Conservation (phyloP, 2,888 invertebrate genomes). For the Actias luna region DNA sequence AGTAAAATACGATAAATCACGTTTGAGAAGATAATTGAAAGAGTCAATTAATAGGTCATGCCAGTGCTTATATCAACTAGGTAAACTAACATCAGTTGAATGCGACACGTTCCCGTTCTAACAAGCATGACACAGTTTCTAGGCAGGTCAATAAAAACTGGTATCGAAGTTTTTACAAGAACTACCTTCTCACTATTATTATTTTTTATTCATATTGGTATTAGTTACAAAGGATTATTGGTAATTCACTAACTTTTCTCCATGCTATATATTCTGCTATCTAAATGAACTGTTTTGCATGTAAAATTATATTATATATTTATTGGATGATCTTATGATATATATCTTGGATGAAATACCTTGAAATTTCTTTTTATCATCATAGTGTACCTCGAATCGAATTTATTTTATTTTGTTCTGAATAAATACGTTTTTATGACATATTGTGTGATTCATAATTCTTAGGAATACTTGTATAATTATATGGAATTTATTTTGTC, state of each 20-base stretch:
- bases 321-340: too few relatives aligned
- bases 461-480: too few relatives aligned
- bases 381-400: background rate
- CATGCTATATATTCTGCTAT: background rate
- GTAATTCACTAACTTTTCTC: background rate
- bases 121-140: conserved; percentile 28
- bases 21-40: background rate
- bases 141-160: conserved; percentile 32
- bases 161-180: conserved; percentile 27
- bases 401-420: background rate
- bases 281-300: background rate
- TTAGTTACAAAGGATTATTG: background rate
- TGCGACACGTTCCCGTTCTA: conserved; percentile 14
- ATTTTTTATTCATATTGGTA: background rate
- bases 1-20: background rate
- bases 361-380: background rate
- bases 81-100: background rate
- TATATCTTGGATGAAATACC: too few relatives aligned
- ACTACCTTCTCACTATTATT: background rate
- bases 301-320: too few relatives aligned
- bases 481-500: too few relatives aligned
- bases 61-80: background rate
- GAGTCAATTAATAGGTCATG: background rate
- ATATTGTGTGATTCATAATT: too few relatives aligned
- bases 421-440: too few relatives aligned